Conservation (phyloP, 2,113 vertebrate species). For the Gracilinanus agilis region DNA sequence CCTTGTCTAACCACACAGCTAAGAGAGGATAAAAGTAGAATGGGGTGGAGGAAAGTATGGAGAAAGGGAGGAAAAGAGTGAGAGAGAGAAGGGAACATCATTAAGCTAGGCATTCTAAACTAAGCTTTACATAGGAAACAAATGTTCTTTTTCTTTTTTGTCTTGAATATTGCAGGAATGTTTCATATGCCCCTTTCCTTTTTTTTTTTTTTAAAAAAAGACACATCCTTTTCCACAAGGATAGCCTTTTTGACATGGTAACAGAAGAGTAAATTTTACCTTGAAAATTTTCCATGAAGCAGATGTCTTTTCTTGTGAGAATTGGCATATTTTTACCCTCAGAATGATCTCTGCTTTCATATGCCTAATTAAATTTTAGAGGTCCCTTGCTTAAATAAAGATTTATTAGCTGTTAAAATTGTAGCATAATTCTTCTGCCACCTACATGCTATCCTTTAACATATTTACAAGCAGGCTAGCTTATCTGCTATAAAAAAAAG, state of each 20-base stretch:
- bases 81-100: not conserved
- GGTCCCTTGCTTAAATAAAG: conserved; percentile 88
- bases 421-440: conserved; percentile 87
- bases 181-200: not conserved
- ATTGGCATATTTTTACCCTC: conserved; percentile 84
- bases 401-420: conserved; percentile 90
- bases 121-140: conserved; percentile 22
- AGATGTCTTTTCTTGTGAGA: conserved; percentile 84
- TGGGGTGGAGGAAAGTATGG: conserved; percentile 53
- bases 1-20: not conserved
- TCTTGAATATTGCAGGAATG: not conserved
- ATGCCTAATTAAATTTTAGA: conserved; percentile 90
- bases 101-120: conserved; percentile 5
- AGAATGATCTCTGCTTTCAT: conserved; percentile 88
- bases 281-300: conserved; percentile 77
- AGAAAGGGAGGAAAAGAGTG: not conserved
- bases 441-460: conserved; percentile 83
- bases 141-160: not conserved
- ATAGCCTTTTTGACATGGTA: conserved; percentile 75
- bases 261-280: conserved; percentile 79
- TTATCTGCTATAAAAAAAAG: conserved; percentile 80
- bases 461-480: conserved; percentile 87
- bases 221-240: conserved; percentile 65
- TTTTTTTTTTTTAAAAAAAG: conserved; percentile 52
- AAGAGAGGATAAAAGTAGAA: not conserved